phyloP scores from a whole-genome alignment of 2,888 invertebrate genomes.

The Sericinus montela region DNA sequence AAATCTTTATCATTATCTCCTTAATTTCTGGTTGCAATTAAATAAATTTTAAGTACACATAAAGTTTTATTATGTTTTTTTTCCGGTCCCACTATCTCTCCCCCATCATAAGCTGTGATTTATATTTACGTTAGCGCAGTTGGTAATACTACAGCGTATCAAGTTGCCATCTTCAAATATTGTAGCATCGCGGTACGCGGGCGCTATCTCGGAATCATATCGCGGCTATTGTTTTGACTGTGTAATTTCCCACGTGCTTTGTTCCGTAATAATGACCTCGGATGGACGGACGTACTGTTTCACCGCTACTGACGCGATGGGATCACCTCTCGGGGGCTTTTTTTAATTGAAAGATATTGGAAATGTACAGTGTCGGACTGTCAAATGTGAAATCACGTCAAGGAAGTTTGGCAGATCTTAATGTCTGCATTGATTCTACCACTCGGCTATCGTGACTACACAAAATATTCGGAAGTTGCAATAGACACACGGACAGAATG shows the following conservation, averaged over 20 bases:
- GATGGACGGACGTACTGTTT: slow-evolving; percentile 22
- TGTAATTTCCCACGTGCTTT: slow-evolving; percentile 52
- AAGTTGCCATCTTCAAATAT: slow-evolving; percentile 19
- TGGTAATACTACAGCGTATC: slow-evolving; percentile 9
- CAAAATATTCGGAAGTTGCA: too few species aligned
- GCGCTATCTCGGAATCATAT: slow-evolving; percentile 21
- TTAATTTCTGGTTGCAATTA: too few species aligned
- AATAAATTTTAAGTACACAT: too few species aligned
- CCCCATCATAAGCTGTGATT: slow-evolving; percentile 7
- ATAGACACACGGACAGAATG: too few species aligned
- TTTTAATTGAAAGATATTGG: neutral
- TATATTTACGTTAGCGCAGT: slow-evolving; percentile 5
- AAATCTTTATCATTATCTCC: too few species aligned
- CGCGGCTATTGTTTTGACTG: slow-evolving; percentile 43
- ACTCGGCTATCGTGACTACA: too few species aligned
- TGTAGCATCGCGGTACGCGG: slow-evolving; percentile 11
- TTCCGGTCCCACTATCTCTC: neutral
- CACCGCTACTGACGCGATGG: slow-evolving; percentile 1
- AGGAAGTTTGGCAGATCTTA: too few species aligned
- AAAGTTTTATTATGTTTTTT: too few species aligned
- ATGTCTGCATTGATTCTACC: too few species aligned
- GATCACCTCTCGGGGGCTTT: neutral
- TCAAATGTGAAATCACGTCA: too few species aligned
- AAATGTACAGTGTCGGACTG: neutral
- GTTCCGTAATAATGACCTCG: slow-evolving; percentile 55